phyloP scores from a whole-genome alignment of 2,888 invertebrate species.

The Drosophila fulvimacula region DNA sequence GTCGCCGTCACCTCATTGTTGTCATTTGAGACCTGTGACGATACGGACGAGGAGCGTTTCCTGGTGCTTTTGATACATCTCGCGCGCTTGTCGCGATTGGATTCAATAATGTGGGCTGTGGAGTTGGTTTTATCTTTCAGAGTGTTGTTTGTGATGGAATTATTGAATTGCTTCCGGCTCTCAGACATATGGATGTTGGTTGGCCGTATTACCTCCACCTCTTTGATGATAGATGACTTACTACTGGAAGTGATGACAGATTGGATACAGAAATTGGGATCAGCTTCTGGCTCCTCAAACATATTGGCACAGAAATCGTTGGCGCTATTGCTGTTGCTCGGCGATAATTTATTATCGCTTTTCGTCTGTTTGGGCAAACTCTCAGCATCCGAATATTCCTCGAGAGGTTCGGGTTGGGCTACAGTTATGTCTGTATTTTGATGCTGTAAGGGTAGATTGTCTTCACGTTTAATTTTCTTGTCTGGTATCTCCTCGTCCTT shows the following conservation, averaged over 20 bases:
- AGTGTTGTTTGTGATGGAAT: slow-evolving; percentile 27
- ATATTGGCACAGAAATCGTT: slow-evolving; percentile 70
- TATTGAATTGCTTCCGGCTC: slow-evolving; percentile 58
- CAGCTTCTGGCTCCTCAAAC: slow-evolving; percentile 64
- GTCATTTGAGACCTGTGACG: slow-evolving; percentile 75
- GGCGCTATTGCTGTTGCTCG: slow-evolving; percentile 64
- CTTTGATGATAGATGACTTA: slow-evolving; percentile 59
- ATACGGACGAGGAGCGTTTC: slow-evolving; percentile 77
- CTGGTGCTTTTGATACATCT: slow-evolving; percentile 45
- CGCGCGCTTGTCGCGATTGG: slow-evolving; percentile 34
- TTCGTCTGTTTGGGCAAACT: slow-evolving; percentile 66
- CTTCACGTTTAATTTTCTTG: slow-evolving; percentile 66
- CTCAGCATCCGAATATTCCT: slow-evolving; percentile 71
- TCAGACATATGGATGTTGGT: slow-evolving; percentile 45
- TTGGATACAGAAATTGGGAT: slow-evolving; percentile 69
- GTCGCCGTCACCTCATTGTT: slow-evolving; percentile 74
- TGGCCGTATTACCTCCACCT: slow-evolving; percentile 65
- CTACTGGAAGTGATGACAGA: slow-evolving; percentile 54
- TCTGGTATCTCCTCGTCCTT: slow-evolving; percentile 83
- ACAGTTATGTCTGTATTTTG: slow-evolving; percentile 48
- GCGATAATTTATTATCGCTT: slow-evolving; percentile 70
- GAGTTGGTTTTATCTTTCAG: slow-evolving; percentile 39
- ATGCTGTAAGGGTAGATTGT: slow-evolving; percentile 35
- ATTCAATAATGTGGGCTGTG: slow-evolving; percentile 22
- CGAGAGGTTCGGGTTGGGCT: slow-evolving; percentile 53